phyloP scores from a whole-genome alignment of 1,140 invertebrate species.

The Brachionus plicatilis region DNA sequence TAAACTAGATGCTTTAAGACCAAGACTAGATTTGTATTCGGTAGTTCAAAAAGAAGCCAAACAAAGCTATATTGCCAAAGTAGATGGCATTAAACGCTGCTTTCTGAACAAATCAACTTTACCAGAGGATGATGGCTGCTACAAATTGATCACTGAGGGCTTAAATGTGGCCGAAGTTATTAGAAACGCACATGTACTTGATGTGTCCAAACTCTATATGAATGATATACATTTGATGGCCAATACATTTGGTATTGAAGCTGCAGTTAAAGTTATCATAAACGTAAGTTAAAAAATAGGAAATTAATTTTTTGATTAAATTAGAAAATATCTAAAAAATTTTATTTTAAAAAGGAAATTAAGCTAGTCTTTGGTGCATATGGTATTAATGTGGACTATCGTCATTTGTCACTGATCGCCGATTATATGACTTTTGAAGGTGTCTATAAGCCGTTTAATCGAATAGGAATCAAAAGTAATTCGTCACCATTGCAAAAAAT shows the following conservation, averaged over 20 bases:
- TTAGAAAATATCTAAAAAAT: not conserved
- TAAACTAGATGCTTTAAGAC: conserved; percentile 44
- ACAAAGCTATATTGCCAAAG: conserved; percentile 27
- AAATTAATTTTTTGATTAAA: too few relatives aligned
- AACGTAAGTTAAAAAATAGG: conserved; percentile 49
- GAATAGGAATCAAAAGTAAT: conserved; percentile 77
- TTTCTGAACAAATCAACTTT: conserved; percentile 62
- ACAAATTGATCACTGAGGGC: conserved; percentile 74
- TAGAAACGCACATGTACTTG: conserved; percentile 56
- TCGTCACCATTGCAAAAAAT: conserved; percentile 92
- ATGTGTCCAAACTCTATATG: conserved; percentile 78
- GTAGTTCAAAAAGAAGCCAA: conserved; percentile 29
- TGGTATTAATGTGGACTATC: conserved; percentile 84
- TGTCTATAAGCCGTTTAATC: conserved; percentile 76
- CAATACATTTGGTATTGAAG: conserved; percentile 84
- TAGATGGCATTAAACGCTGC: conserved; percentile 12
- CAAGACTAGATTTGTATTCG: conserved; percentile 28
- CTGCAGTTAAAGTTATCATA: conserved; percentile 79
- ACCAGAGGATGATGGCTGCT: conserved; percentile 60
- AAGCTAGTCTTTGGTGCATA: conserved; percentile 89
- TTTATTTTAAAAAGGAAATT: conserved; percentile 65
- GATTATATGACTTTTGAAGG: conserved; percentile 98
- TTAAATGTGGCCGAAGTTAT: conserved; percentile 69
- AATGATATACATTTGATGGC: conserved; percentile 91
- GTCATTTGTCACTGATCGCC: conserved; percentile 84